Percentiles rank a stretch among this genome's conserved stretches.
Evolutionary conservation across 2,888 invertebrate species (phyloP).

Genomic region (Pherbina coryleti): DNA sequence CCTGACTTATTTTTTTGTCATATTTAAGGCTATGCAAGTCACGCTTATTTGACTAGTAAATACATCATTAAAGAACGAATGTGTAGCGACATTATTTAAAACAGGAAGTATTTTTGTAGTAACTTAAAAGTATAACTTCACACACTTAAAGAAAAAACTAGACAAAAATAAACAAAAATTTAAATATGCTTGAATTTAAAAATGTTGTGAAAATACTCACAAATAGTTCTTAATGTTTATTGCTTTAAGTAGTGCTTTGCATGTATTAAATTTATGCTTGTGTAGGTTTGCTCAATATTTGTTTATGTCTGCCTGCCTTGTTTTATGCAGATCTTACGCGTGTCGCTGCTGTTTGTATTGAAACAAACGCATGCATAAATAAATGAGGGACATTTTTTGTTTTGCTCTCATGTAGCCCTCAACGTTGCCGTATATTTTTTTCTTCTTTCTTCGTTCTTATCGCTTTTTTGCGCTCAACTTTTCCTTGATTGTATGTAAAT

Average conservation of each 20-base stretch:
- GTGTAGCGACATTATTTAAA: not conserved
- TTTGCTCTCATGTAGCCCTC: not conserved
- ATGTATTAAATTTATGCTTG: not conserved
- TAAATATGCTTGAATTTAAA: not conserved
- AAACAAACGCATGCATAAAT: not conserved
- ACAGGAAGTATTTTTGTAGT: not conserved
- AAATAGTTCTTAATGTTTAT: no score
- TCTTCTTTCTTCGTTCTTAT: not conserved
- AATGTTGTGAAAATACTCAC: no score
- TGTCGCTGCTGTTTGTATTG: not conserved
- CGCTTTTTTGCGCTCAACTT: not conserved
- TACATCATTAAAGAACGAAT: not conserved
- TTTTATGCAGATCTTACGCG: not conserved
- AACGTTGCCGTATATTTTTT: not conserved
- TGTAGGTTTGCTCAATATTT: not conserved
- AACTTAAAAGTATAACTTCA: not conserved
- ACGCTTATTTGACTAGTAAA: not conserved
- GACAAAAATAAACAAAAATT: no score
- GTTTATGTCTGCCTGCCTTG: not conserved
- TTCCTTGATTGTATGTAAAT: not conserved
- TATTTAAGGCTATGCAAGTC: not conserved
- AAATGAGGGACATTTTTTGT: not conserved
- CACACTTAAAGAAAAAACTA: not conserved
- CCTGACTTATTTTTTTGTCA: not conserved
- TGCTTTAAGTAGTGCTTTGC: no score